phyloP scores from a whole-genome alignment of 2,888 invertebrate genomes.

The Colostygia pectinataria region DNA sequence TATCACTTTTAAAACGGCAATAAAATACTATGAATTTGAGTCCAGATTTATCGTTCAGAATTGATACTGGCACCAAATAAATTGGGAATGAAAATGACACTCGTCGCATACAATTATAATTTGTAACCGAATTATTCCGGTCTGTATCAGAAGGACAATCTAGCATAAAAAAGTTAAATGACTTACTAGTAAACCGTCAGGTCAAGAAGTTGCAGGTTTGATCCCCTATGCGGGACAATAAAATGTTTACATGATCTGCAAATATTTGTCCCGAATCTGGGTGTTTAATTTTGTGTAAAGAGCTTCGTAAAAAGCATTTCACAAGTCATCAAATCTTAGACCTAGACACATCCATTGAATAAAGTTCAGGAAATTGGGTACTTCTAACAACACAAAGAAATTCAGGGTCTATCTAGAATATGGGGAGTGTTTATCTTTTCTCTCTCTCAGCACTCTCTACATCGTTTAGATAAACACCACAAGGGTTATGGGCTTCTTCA shows the following conservation, averaged over 20 bases:
- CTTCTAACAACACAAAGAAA: conserved; percentile 8
- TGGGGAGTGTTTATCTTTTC: too few species aligned
- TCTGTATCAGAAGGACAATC: too few species aligned
- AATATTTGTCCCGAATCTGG: too few species aligned
- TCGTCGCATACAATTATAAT: neutral
- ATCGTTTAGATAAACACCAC: conserved; percentile 21
- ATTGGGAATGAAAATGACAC: conserved; percentile 3
- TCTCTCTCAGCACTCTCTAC: conserved; percentile 1
- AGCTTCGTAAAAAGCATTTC: too few species aligned
- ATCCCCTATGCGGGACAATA: too few species aligned
- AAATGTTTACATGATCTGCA: too few species aligned
- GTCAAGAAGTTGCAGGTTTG: too few species aligned
- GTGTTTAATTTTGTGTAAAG: too few species aligned
- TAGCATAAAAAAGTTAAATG: neutral
- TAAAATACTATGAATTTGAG: conserved; percentile 13
- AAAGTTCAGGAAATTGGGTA: neutral
- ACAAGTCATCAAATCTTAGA: too few species aligned
- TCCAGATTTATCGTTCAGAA: conserved; percentile 7
- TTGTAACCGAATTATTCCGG: neutral
- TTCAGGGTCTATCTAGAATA: conserved; percentile 11
- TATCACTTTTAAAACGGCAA: conserved; percentile 16
- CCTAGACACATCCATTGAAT: neutral
- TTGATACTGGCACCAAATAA: conserved; percentile 2
- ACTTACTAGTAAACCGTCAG: too few species aligned
- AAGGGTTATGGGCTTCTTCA: conserved; percentile 17